Conservation (phyloP, 2,797 vertebrate species). For the Lacerta agilis region DNA sequence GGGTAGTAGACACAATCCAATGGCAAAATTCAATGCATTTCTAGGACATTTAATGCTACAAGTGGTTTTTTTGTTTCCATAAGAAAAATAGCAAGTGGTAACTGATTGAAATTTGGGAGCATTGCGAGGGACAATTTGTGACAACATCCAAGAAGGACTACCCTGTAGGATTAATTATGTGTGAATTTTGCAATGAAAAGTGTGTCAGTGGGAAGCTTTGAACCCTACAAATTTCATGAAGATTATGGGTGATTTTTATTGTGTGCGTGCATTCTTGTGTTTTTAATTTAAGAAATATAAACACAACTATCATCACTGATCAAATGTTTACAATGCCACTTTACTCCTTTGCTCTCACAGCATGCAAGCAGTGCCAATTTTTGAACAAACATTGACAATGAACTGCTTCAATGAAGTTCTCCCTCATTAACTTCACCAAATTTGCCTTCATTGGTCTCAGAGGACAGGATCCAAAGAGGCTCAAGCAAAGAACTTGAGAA, state of each 20-base stretch:
- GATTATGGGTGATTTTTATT: background rate
- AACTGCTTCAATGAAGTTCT: background rate
- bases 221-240: too few relatives aligned
- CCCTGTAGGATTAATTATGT: too few relatives aligned
- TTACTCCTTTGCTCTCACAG: background rate
- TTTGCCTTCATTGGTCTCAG: background rate
- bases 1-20: too few relatives aligned
- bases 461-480: background rate
- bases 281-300: background rate
- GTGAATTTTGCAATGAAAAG: too few relatives aligned
- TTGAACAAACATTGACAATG: slow-evolving; percentile 3
- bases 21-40: too few relatives aligned
- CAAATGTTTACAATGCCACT: background rate
- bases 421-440: background rate
- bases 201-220: too few relatives aligned
- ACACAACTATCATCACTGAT: background rate
- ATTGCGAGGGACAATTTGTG: too few relatives aligned
- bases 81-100: too few relatives aligned
- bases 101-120: too few relatives aligned
- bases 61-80: too few relatives aligned
- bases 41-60: too few relatives aligned
- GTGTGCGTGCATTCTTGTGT: background rate
- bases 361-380: background rate
- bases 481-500: background rate
- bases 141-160: too few relatives aligned